Evolutionary conservation across 2,888 invertebrate species (phyloP).

Genomic region (Eristalis pertinax): DNA sequence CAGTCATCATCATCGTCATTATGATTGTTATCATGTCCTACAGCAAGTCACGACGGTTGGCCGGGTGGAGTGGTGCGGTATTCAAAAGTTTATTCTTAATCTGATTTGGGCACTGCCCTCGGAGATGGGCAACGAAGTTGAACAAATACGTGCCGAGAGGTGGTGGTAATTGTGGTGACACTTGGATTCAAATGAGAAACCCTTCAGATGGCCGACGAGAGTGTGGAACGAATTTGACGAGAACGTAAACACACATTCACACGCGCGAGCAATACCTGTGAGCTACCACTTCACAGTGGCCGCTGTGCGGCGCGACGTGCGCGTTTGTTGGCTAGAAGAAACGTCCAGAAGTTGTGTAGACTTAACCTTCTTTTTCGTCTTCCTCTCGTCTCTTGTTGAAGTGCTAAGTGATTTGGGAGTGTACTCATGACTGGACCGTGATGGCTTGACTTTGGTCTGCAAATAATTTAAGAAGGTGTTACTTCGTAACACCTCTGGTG

Average conservation of each 20-base stretch:
- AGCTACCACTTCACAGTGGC: not conserved
- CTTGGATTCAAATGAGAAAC: not conserved
- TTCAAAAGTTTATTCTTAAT: slow-evolving; percentile 42
- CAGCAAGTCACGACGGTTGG: not conserved
- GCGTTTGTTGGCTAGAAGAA: not conserved
- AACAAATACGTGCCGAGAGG: not conserved
- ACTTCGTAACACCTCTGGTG: not conserved
- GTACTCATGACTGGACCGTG: not conserved
- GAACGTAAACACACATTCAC: not conserved
- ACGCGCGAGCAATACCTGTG: not conserved
- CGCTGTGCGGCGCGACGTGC: not conserved
- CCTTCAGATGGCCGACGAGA: too few relatives aligned
- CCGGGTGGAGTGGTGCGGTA: slow-evolving; percentile 7
- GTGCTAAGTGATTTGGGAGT: not conserved
- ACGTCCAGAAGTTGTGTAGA: not conserved
- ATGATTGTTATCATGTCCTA: slow-evolving; percentile 43
- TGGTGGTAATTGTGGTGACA: not conserved
- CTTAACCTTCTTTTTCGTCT: too few relatives aligned
- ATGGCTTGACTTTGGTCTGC: not conserved
- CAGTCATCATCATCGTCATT: slow-evolving; percentile 34
- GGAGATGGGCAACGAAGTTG: not conserved
- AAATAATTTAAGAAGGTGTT: not conserved
- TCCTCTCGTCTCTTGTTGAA: not conserved
- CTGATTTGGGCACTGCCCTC: slow-evolving; percentile 23
- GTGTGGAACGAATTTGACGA: not conserved